Evolutionary conservation across 2,888 invertebrate genomes (phyloP), one percentile per base, ranked within the genome.

Genomic region (Chymomyza amoena): DNA sequence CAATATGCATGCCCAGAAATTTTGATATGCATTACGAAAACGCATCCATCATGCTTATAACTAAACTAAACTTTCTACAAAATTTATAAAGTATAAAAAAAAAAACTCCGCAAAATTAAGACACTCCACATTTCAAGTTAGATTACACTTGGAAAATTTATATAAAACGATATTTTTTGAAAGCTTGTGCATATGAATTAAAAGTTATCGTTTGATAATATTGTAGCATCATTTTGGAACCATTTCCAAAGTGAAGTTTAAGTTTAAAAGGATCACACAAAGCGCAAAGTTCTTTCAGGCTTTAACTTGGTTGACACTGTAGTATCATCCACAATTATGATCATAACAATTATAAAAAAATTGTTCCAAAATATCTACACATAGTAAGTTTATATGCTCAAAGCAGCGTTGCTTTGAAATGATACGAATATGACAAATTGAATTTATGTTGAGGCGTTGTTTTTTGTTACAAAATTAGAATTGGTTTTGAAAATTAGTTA

Each of bases 401-500:
- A 25, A 25, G 25, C 25, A 25, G 57, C 0, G 28, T 16, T 15
- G 16, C 16, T 54, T 9, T 54, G 16, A 18, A 54, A 54, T 20
- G 16, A 54, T 54, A 1, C n/a, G 54, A 18, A 18, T 18, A 16
- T 15, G 61, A 36, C 13, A 61, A 39, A 61, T 61, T 61, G 32
- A 61, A 36, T 61, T 61, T 61, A 18, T 39, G 61, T 45, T 28
- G 6, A 0, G 16, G 51, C 51, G 15, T 51, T 51, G 6, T 16
- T 15, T n/a, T 16, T 54, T 54, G 57, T n/a, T 16, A 18, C 57
- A 25, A 25, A 25, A 10, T 57, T 10, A 57, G 9, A 4, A 20
- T 6, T 25, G 13, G 13, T 4, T 25, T 57, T 15, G 57, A 57
- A 57, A 57, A 81, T 79, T 83, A 79, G 82, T 87, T 64, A 81